Evolutionary conservation across 2,113 vertebrate species (phyloP).

Genomic region (Romanogobio albipinnatus): DNA sequence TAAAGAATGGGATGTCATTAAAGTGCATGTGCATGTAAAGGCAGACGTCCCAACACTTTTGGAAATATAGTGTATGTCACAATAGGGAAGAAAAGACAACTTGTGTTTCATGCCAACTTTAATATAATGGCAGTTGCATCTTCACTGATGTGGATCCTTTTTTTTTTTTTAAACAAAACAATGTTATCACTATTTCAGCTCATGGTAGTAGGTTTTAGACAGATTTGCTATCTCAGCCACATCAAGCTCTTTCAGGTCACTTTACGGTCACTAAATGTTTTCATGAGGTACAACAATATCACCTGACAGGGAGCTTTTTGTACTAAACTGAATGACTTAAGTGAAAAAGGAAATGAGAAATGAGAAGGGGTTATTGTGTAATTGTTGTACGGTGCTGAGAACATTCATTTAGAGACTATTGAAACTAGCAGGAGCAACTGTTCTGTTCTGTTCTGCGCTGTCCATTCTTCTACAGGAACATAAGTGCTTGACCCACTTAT

Average conservation of each 20-base stretch:
- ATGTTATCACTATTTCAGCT: not conserved
- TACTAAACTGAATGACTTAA: not conserved
- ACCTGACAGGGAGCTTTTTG: not conserved
- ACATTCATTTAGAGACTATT: not conserved
- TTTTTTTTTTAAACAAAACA: not conserved
- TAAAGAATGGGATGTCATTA: too few species aligned
- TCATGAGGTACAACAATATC: not conserved
- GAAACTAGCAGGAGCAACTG: not conserved
- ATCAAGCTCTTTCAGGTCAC: constrained; percentile 4
- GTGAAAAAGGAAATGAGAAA: constrained; percentile 4
- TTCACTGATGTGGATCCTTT: not conserved
- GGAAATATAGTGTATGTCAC: too few species aligned
- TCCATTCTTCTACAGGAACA: not conserved
- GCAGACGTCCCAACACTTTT: too few species aligned
- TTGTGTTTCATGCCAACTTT: too few species aligned
- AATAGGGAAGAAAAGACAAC: too few species aligned
- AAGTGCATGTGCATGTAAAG: too few species aligned
- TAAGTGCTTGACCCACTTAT: not conserved
- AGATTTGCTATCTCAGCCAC: not conserved
- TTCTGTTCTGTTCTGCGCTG: not conserved
- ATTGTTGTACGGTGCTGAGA: not conserved
- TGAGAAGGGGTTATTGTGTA: not conserved
- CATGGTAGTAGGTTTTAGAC: not conserved
- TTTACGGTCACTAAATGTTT: constrained; percentile 12
- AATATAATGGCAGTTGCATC: not conserved